Conservation (phyloP, 1,140 invertebrate species). For the Melipona quadrifasciata region DNA sequence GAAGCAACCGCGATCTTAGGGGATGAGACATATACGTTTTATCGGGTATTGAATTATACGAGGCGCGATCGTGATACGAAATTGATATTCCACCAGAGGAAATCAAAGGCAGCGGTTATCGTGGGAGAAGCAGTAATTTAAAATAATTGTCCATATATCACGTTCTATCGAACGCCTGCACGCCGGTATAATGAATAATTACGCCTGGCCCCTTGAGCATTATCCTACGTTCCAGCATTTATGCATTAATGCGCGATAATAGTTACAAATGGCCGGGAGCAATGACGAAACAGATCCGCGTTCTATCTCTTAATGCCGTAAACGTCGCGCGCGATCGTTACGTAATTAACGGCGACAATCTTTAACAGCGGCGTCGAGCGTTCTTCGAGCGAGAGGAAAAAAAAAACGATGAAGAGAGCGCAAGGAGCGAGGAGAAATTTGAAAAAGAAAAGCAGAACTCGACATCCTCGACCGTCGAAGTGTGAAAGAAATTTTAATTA, state of each 20-base stretch:
- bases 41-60: not conserved
- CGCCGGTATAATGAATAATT: slow-evolving; percentile 47
- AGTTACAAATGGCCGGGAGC: slow-evolving; percentile 39
- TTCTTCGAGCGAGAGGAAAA: no score
- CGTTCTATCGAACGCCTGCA: slow-evolving; percentile 40
- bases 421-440: no score
- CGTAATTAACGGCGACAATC: slow-evolving; percentile 6
- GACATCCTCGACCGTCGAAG: not conserved
- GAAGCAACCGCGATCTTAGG: not conserved
- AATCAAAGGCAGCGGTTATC: slow-evolving; percentile 43
- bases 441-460: not conserved
- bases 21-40: no score
- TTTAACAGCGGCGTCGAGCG: not conserved
- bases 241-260: slow-evolving; percentile 41
- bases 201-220: slow-evolving; percentile 26
- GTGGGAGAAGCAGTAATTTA: slow-evolving; percentile 34
- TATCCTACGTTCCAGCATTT: slow-evolving; percentile 28
- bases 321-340: not conserved
- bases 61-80: not conserved
- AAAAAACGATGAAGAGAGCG: not conserved
- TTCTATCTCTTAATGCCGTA: slow-evolving; percentile 23
- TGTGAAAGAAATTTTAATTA: slow-evolving; percentile 38
- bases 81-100: slow-evolving; percentile 28
- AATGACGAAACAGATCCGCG: slow-evolving; percentile 20
- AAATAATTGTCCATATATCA: slow-evolving; percentile 52